Percentiles rank a stretch among this genome's conserved stretches.
Conservation (phyloP, 2,888 invertebrate species). For the Drosophila emarginata region DNA sequence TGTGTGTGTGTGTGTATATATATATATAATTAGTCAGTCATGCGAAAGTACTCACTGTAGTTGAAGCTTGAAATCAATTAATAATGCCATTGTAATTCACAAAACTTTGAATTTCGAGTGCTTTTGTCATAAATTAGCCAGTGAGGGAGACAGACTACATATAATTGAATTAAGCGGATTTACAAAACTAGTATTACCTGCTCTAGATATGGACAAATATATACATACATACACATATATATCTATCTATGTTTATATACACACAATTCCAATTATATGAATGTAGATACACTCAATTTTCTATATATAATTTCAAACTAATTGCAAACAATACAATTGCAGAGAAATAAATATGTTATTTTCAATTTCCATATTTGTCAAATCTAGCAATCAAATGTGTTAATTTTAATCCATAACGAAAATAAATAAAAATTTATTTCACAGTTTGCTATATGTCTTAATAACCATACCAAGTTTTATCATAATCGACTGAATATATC, state of each 20-base stretch:
- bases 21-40: slow-evolving; percentile 46
- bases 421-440: too few species aligned
- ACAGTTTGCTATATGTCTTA: too few species aligned
- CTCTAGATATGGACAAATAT: not conserved
- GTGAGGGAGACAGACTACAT: slow-evolving; percentile 41
- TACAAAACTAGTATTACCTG: slow-evolving; percentile 48
- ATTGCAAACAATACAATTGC: not conserved
- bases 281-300: not conserved
- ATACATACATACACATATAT: not conserved
- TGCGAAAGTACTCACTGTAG: slow-evolving; percentile 42
- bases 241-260: not conserved
- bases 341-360: not conserved
- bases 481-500: too few species aligned
- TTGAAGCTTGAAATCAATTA: slow-evolving; percentile 58
- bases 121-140: slow-evolving; percentile 57
- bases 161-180: slow-evolving; percentile 61
- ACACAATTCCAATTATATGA: not conserved
- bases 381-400: not conserved
- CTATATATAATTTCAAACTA: not conserved
- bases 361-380: not conserved
- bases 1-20: not conserved
- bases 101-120: slow-evolving; percentile 44
- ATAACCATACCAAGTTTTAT: too few species aligned
- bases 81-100: slow-evolving; percentile 37
- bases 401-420: too few species aligned